phyloP scores from a whole-genome alignment of 2,888 invertebrate species.

The Xestoiulus laeticollis region DNA sequence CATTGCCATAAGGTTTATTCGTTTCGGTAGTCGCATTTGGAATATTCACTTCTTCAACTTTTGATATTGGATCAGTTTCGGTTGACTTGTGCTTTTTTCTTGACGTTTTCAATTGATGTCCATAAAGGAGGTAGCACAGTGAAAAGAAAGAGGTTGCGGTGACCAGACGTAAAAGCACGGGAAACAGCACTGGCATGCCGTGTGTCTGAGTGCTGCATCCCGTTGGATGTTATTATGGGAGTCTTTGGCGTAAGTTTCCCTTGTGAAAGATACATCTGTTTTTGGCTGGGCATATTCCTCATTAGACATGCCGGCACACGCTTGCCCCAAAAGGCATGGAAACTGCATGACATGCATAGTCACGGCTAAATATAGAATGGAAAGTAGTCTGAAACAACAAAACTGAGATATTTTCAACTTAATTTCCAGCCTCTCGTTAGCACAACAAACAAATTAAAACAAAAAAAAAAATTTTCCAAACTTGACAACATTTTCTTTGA shows the following conservation, averaged over 20 bases:
- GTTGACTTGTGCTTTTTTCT: neutral
- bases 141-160: constrained; percentile 18
- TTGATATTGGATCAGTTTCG: neutral
- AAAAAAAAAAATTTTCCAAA: neutral
- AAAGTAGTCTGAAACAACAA: neutral
- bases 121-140: neutral
- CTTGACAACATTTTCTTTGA: neutral
- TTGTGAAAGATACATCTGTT: neutral
- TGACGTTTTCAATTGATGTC: neutral
- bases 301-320: constrained; percentile 26
- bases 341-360: neutral
- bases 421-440: neutral
- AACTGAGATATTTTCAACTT: neutral
- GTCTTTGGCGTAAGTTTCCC: neutral
- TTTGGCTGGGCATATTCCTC: neutral
- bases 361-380: neutral
- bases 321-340: neutral
- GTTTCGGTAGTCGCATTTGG: neutral
- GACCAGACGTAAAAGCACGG: constrained; percentile 2
- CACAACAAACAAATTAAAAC: neutral
- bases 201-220: neutral
- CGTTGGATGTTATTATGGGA: neutral
- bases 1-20: neutral
- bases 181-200: neutral
- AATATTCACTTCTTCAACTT: neutral